Conservation (phyloP, 1,140 invertebrate genomes). For the Thalassaphorura encarpata region DNA sequence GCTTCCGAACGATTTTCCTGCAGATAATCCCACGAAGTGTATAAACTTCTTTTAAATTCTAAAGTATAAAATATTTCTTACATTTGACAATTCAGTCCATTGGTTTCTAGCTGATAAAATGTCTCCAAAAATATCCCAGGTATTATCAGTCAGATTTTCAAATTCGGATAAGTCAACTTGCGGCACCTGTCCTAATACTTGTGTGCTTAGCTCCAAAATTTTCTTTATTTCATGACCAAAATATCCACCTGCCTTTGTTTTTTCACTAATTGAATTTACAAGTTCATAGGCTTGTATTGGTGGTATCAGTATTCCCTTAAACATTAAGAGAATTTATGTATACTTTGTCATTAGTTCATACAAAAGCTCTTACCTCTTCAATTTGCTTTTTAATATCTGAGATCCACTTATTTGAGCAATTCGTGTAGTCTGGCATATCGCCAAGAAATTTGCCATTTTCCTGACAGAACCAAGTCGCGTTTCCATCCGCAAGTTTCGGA, state of each 20-base stretch:
- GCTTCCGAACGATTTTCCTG: neutral
- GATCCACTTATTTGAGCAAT: neutral
- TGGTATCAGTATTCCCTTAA: too few species aligned
- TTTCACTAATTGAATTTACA: neutral
- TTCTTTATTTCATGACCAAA: neutral
- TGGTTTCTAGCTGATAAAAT: neutral
- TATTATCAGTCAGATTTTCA: neutral
- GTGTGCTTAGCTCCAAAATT: neutral
- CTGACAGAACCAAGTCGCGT: neutral
- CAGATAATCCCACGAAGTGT: too few species aligned
- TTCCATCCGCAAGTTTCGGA: neutral
- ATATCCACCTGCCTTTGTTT: too few species aligned
- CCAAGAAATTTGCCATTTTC: neutral
- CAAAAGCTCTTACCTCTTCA: too few species aligned
- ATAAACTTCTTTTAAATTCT: neutral
- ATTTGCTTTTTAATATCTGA: neutral
- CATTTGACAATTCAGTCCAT: slow-evolving; percentile 5
- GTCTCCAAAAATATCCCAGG: neutral
- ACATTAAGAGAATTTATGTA: too few species aligned
- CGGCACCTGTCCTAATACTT: too few species aligned
- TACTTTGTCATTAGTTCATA: too few species aligned
- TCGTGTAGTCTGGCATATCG: neutral
- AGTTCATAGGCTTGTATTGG: neutral
- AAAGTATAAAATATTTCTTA: neutral
- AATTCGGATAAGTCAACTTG: neutral